Evolutionary conservation across 2,113 vertebrate species (phyloP).

Genomic region (Rallus limicola): DNA sequence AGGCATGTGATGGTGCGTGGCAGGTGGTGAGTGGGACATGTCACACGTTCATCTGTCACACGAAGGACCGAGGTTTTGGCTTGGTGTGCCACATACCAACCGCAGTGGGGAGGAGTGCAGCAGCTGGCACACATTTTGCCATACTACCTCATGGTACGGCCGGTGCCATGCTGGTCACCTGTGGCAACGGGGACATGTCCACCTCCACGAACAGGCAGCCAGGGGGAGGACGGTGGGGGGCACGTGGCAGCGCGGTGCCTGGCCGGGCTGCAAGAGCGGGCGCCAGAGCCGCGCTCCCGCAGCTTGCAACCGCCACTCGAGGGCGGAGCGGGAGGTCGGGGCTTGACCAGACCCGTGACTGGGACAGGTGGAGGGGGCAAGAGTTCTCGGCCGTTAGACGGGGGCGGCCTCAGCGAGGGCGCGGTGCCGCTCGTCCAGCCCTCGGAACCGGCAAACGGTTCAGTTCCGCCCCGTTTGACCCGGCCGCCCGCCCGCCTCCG

Average conservation of each 20-base stretch:
- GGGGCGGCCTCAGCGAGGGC: neutral
- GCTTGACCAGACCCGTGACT: neutral
- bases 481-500: neutral
- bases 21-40: neutral
- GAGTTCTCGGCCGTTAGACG: neutral
- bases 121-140: fast-evolving
- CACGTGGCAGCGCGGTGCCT: too few species aligned
- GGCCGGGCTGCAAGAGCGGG: fast-evolving
- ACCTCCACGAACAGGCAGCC: too few species aligned
- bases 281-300: fast-evolving
- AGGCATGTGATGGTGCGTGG: fast-evolving
- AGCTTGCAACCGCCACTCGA: neutral
- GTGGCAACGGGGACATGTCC: neutral
- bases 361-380: neutral
- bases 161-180: fast-evolving
- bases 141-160: too few species aligned
- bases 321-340: too few species aligned
- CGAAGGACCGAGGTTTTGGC: neutral
- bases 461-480: too few species aligned
- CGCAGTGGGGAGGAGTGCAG: fast-evolving
- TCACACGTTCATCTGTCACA: neutral
- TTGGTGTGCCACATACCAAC: fast-evolving
- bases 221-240: too few species aligned
- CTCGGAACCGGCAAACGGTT: too few species aligned
- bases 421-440: neutral